Conservation (phyloP, 2,113 vertebrate species). For the Semnornis frantzii region DNA sequence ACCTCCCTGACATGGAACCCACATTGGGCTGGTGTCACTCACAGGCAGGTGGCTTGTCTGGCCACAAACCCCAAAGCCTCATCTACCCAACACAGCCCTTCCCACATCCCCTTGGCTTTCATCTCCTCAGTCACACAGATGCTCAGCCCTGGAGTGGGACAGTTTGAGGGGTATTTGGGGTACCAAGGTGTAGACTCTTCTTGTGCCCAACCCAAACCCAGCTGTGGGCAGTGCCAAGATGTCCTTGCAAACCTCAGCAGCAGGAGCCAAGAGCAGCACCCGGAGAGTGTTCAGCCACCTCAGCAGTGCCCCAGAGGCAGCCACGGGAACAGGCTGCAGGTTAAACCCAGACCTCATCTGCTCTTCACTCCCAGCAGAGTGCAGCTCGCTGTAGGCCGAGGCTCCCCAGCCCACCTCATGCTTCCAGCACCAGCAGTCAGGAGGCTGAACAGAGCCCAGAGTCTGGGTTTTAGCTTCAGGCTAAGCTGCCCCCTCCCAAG, state of each 20-base stretch:
- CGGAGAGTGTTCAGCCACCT: background rate
- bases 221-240: background rate
- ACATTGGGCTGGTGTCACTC: background rate
- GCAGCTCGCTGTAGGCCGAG: background rate
- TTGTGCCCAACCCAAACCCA: background rate
- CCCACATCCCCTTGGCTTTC: background rate
- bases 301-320: background rate
- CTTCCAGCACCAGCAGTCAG: rapidly evolving
- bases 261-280: background rate
- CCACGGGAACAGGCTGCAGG: rapidly evolving
- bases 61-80: background rate
- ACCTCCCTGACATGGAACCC: background rate
- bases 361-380: background rate
- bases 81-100: background rate
- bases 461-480: background rate
- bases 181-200: rapidly evolving
- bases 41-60: background rate
- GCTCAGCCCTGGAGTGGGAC: background rate
- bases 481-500: background rate
- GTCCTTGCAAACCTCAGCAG: background rate
- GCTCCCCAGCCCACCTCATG: background rate
- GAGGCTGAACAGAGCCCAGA: background rate
- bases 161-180: background rate
- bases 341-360: background rate
- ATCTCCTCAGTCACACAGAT: rapidly evolving